Evolutionary conservation across 1,140 invertebrate species (phyloP).

Genomic region (Bathynomus jamesi): DNA sequence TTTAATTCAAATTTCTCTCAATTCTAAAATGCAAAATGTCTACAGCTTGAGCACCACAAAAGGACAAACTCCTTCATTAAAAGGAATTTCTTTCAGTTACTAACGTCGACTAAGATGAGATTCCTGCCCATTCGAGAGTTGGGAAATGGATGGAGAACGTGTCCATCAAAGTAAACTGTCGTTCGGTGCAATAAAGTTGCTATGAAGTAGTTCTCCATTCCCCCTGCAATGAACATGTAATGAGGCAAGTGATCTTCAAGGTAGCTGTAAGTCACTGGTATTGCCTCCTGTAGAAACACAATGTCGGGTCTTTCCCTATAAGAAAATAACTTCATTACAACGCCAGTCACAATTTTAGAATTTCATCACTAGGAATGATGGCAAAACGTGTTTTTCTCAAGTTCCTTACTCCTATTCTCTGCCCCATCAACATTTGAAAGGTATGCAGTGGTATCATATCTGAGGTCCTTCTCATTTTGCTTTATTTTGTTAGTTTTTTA

Average conservation of each 20-base stretch:
- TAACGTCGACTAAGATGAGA: conserved; percentile 46
- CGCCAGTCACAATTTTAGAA: not conserved
- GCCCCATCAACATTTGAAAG: not conserved
- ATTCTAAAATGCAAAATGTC: too few species aligned
- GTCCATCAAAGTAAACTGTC: conserved; percentile 43
- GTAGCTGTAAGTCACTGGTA: conserved; percentile 44
- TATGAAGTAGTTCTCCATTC: conserved; percentile 46
- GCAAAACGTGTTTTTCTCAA: not conserved
- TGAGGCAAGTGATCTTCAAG: conserved; percentile 42
- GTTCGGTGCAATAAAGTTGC: conserved; percentile 47
- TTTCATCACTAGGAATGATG: not conserved
- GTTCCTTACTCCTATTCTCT: not conserved
- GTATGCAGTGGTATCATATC: not conserved
- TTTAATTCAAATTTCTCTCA: too few species aligned
- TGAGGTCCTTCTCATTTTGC: too few species aligned
- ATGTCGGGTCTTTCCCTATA: conserved; percentile 51
- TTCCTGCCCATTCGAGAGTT: conserved; percentile 50
- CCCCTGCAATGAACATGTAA: conserved; percentile 44
- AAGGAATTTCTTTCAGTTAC: too few species aligned
- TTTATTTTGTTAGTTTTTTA: too few species aligned
- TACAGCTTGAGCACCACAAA: too few species aligned
- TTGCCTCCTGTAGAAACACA: conserved; percentile 57
- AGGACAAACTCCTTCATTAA: too few species aligned
- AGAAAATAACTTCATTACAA: not conserved
- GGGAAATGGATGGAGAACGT: conserved; percentile 46